Conservation (phyloP, 2,113 vertebrate genomes). For the Sitta europaea region DNA sequence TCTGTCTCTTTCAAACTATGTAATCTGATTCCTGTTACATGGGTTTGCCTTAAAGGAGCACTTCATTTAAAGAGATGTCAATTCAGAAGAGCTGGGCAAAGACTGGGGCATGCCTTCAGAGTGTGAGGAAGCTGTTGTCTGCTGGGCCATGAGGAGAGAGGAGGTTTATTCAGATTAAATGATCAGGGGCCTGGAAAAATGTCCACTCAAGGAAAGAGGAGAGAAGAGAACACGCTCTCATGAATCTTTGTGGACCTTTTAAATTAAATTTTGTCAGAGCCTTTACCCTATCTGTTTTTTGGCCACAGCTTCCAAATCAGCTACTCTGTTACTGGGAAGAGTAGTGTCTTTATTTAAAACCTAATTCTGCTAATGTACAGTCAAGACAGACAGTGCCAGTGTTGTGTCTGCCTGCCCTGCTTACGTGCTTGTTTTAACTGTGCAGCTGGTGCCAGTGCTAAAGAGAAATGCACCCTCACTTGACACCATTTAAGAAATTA, state of each 20-base stretch:
- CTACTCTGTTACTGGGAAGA: not conserved
- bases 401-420: not conserved
- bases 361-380: not conserved
- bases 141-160: accelerated
- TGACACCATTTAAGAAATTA: not conserved
- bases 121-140: not conserved
- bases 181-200: not conserved
- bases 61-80: not conserved
- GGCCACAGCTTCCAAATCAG: not conserved
- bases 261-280: not conserved
- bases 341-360: not conserved
- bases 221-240: accelerated
- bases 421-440: not conserved
- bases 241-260: not conserved
- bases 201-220: not conserved
- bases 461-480: not conserved
- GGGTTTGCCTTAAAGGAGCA: not conserved
- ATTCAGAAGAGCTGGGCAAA: not conserved
- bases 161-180: not conserved
- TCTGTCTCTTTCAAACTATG: not conserved
- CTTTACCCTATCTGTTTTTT: not conserved
- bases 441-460: not conserved
- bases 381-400: not conserved
- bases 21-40: not conserved
- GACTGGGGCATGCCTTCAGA: not conserved